Conservation (phyloP, 1,140 invertebrate species). For the Rhynchophorus ferrugineus region DNA sequence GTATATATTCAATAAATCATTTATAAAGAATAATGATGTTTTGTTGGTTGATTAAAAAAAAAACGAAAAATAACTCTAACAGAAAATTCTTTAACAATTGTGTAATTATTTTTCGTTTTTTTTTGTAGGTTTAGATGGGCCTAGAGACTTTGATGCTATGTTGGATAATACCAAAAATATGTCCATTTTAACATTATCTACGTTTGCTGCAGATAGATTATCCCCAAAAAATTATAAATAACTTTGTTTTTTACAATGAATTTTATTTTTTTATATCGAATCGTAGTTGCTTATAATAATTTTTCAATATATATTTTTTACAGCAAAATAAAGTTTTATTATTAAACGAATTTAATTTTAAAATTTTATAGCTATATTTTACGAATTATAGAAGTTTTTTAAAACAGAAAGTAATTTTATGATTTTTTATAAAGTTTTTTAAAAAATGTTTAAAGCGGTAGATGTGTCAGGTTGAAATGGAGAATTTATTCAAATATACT, state of each 20-base stretch:
- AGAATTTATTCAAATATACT: no score
- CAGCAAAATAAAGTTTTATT: no score
- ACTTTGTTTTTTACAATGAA: no score
- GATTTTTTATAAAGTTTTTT: no score
- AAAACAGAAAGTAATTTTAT: no score
- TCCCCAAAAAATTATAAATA: conserved; percentile 22
- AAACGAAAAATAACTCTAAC: conserved; percentile 2
- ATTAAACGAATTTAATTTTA: no score
- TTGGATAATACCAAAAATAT: conserved; percentile 11
- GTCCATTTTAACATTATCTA: conserved; percentile 20
- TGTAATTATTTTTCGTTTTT: conserved; percentile 17
- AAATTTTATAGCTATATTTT: no score
- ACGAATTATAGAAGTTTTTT: no score
- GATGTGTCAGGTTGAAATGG: no score
- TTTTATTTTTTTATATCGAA: background rate
- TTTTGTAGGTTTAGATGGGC: conserved; percentile 16
- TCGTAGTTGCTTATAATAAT: background rate
- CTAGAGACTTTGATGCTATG: conserved; percentile 15
- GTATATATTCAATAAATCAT: conserved; percentile 19
- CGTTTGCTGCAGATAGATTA: conserved; percentile 23
- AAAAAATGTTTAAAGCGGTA: no score
- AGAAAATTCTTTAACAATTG: background rate
- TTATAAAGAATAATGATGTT: conserved; percentile 1
- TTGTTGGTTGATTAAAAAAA: background rate
- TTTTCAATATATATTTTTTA: no score